These are phyloP conservation scores for Sarcophaga peregrina DNA, from an alignment of 1,140 invertebrate species.

Conservation along the genomic window DNA sequence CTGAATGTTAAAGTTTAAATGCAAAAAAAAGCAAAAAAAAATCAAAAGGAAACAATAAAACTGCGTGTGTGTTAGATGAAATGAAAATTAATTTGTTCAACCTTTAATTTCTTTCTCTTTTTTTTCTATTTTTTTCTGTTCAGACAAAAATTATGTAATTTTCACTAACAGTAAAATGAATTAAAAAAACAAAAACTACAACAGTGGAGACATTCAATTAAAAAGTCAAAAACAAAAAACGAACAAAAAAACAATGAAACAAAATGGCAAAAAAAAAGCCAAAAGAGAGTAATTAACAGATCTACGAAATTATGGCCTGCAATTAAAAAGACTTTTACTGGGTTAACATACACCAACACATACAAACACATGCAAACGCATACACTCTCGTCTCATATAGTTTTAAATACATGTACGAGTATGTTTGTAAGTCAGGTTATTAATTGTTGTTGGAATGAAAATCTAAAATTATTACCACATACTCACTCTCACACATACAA, in stretches of 20 bases:
- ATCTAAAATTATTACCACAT: not conserved
- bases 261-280: not conserved
- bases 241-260: not conserved
- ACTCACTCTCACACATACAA: not conserved
- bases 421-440: not conserved
- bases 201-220: conserved; percentile 24
- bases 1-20: not conserved
- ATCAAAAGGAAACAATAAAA: not conserved
- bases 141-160: not conserved
- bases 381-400: not conserved
- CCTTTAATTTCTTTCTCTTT: not conserved
- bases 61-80: not conserved
- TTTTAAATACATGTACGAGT: not conserved
- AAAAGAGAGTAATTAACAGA: conserved; percentile 9
- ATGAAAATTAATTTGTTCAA: not conserved
- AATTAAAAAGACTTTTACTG: conserved; percentile 22
- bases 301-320: not conserved
- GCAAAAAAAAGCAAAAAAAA: not conserved
- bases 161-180: not conserved
- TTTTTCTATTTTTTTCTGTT: not conserved
- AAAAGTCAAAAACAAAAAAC: not conserved
- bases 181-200: not conserved
- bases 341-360: conserved; percentile 3
- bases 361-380: not conserved
- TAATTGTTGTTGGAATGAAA: not conserved